Evolutionary conservation across 1,140 invertebrate genomes (phyloP), one percentile per base, ranked within the genome.

Genomic region (Pseudomyrmex dendroicus): DNA sequence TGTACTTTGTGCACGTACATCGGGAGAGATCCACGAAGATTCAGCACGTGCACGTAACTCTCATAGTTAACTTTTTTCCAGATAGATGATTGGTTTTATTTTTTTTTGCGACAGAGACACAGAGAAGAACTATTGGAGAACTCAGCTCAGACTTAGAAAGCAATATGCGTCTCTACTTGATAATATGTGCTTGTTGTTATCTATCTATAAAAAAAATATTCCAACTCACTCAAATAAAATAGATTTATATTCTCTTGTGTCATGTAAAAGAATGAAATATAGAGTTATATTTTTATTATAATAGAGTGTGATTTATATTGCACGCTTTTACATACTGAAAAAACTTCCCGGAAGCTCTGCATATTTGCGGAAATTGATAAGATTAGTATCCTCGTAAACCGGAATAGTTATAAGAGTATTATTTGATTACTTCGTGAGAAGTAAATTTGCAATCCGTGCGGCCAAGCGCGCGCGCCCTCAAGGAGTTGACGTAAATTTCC

Each of bases 401-500:
- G 35, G 52, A n/a, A 22, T 64, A 57, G 63, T 20, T 57, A 35
- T 35, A 35, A 35, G 35, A 25, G 46, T 59, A 57, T 25, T 20
- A 10, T 25, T 77, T 20, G 35, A 59, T 54, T 22, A 5, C 44
- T 20, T 70, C 52, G 44, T 46, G 50, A 78, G 52, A 80, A 59
- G 22, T 15, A 35, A 54, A 76, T 54, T 52, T 62, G n/a, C 72
- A 48, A 73, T 46, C 12, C 12, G 9, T 61, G 57, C 46, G 13
- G 17, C 7, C 48, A 50, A 63, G n/a, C 4, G 48, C 20, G 12
- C 54, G 12, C 54, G 44, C 54, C 66, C 76, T 35, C 76, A 12
- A 59, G 66, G 76, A 12, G 12, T 80, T 59, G 64, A 70, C 64
- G 64, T 61, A 44, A 15, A 80, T 80, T 59, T 80, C 66, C 76